Evolutionary conservation across 2,113 vertebrate genomes (phyloP).

Genomic region (Odontesthes bonariensis): DNA sequence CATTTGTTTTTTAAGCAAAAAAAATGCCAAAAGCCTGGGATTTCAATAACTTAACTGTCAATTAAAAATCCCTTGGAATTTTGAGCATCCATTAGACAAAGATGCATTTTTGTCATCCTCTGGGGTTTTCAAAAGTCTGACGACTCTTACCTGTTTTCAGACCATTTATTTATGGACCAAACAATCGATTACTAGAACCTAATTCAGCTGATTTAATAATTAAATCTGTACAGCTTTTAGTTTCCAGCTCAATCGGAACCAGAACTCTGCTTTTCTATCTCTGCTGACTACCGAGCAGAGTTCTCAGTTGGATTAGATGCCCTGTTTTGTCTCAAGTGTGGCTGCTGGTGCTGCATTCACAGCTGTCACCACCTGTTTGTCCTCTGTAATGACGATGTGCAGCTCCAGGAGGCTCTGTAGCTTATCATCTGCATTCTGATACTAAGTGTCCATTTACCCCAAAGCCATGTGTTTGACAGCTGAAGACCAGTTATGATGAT

Average conservation of each 20-base stretch:
- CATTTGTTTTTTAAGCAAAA: background rate
- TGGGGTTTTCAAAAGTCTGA: too few species aligned
- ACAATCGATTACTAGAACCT: too few species aligned
- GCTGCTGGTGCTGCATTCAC: slow-evolving; percentile 40
- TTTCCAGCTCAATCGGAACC: slow-evolving; percentile 9
- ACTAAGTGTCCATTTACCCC: slow-evolving; percentile 3
- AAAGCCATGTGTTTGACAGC: background rate
- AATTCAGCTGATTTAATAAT: background rate
- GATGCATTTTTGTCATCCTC: too few species aligned
- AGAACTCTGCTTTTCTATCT: slow-evolving; percentile 4
- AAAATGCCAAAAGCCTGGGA: background rate
- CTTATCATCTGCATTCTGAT: slow-evolving; percentile 32
- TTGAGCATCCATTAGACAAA: too few species aligned
- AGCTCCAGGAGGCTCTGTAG: slow-evolving; percentile 18
- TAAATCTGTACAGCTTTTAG: background rate
- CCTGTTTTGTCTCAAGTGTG: slow-evolving; percentile 25
- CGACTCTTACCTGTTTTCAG: background rate
- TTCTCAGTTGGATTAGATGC: slow-evolving; percentile 21
- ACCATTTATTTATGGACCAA: too few species aligned
- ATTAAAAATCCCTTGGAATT: background rate
- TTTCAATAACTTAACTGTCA: background rate
- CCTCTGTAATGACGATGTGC: slow-evolving; percentile 34
- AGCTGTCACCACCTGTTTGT: slow-evolving; percentile 46
- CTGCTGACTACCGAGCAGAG: slow-evolving; percentile 12
- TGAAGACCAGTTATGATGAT: slow-evolving; percentile 26